Evolutionary conservation across 2,113 vertebrate species (phyloP), one percentile per base, ranked within the genome.

Genomic region (Otocyon megalotis): DNA sequence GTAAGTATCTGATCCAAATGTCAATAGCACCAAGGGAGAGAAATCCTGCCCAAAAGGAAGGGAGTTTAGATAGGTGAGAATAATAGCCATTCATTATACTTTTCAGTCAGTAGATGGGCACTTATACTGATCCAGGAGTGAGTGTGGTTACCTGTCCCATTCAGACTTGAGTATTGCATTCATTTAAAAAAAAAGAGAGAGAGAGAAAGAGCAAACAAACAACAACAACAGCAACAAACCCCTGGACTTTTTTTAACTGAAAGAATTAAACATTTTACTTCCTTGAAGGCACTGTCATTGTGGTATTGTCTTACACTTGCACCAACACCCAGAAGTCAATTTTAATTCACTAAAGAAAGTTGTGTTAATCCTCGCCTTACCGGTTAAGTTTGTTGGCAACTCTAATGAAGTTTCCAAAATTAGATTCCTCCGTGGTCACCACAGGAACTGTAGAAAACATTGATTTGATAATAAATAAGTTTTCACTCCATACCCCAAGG

Each of bases 321-420:
- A 58, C 74, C 10, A 90, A 95, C 4, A 92, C 20, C 12, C 13
- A 86, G 11, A 81, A 56, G 62, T 95, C 72, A 54, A 56, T 91
- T 96, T 96, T 82, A 88, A 91, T 96, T 96, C 48, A 69, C 74
- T 69, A 28, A 72, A 63, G 94, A 65, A 96, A 82, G 30, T 28
- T 88, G 28, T n/a, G 28, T 90, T 87, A 80, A 92, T 93, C n/a
- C 65, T 94, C 14, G 16, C 60, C 56, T 65, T 86, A 88, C 43
- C 90, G 43, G 24, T 85, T 96, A 96, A 48, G 35, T 90, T 82
- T 96, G 43, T 93, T 90, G 94, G 35, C 92, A 89, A 95, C 32
- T 56, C 50, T 95, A 88, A 88, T 83, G 88, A 91, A 58, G 58
- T 88, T 96, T 96, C n/a, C 88, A 37, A 93, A 96, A 79, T 88